Evolutionary conservation across 2,113 vertebrate species (phyloP).

Genomic region (Nannospalax galili): DNA sequence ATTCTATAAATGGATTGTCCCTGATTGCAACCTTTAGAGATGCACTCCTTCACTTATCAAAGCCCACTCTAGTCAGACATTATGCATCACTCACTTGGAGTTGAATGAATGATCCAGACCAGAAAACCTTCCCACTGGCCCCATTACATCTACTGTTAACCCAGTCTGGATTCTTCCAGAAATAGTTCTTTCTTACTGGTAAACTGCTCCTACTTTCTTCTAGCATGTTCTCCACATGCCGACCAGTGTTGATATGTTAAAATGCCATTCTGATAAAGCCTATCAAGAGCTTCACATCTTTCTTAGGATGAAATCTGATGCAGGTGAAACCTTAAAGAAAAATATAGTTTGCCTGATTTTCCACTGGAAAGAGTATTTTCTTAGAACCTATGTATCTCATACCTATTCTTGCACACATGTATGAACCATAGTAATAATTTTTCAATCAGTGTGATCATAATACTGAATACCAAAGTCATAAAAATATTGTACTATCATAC

Average conservation of each 20-base stretch:
- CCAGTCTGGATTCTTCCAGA: neutral
- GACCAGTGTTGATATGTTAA: neutral
- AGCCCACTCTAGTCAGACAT: neutral
- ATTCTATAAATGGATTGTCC: neutral
- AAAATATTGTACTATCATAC: neutral
- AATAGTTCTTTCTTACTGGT: neutral
- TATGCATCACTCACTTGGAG: neutral
- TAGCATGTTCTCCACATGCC: neutral
- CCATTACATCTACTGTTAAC: neutral
- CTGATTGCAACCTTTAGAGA: neutral
- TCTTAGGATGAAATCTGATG: neutral
- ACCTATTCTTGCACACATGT: neutral
- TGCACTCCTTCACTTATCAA: neutral
- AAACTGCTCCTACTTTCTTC: neutral
- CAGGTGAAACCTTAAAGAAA: no score
- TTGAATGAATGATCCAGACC: neutral
- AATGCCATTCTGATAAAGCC: neutral
- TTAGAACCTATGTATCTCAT: neutral
- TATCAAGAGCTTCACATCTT: neutral
- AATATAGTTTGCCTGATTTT: no score
- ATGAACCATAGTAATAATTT: neutral
- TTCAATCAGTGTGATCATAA: neutral
- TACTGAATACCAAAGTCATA: neutral
- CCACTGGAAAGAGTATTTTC: no score
- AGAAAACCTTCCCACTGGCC: rapidly evolving